Conservation (phyloP, 2,797 vertebrate species). For the Poeciliopsis infans region DNA sequence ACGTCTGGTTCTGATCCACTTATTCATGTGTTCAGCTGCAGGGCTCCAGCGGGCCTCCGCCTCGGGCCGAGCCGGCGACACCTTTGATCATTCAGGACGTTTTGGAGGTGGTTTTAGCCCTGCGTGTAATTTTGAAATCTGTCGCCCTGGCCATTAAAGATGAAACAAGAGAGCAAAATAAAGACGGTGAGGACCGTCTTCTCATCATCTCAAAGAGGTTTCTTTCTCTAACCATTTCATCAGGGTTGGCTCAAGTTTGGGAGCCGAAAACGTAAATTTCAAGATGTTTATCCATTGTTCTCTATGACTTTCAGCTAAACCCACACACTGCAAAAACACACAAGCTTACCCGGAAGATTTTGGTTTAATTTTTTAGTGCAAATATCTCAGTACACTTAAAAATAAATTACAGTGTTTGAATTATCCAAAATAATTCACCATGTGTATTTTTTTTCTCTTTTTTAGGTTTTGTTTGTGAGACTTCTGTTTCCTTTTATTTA, state of each 20-base stretch:
- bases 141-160: not conserved
- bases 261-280: not conserved
- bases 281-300: not conserved
- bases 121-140: not conserved
- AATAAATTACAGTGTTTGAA: too few species aligned
- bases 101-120: not conserved
- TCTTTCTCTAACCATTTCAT: not conserved
- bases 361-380: too few species aligned
- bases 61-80: not conserved
- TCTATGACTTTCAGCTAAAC: not conserved
- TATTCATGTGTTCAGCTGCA: constrained; percentile 63
- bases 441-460: too few species aligned
- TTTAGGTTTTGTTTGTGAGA: too few species aligned
- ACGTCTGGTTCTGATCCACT: constrained; percentile 59
- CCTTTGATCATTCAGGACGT: constrained; percentile 1
- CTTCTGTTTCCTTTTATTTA: constrained; percentile 24
- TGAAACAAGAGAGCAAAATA: not conserved
- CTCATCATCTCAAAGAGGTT: not conserved
- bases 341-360: too few species aligned
- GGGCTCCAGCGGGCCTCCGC: constrained; percentile 41
- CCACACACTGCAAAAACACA: not conserved
- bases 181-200: not conserved
- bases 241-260: not conserved
- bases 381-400: too few species aligned
- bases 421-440: too few species aligned